These are phyloP conservation scores for Tadarida brasiliensis DNA, from an alignment of 2,797 vertebrate species.

Conservation along the genomic window DNA sequence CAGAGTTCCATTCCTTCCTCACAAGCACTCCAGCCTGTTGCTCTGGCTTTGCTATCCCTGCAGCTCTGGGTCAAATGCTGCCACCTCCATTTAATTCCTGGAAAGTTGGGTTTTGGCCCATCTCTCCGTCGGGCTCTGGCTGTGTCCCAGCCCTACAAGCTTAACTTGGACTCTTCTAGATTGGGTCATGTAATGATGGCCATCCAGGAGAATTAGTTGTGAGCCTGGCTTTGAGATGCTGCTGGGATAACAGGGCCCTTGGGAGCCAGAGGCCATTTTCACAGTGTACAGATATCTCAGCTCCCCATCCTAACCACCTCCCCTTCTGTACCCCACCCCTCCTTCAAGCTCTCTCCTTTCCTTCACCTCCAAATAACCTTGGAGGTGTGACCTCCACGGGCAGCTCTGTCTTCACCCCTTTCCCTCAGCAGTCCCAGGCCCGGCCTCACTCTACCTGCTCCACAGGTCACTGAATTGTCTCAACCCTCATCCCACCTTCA, in stretches of 20 bases:
- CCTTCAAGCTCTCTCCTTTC: background rate
- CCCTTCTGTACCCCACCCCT: too few species aligned
- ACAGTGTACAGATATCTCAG: background rate
- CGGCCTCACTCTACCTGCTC: background rate
- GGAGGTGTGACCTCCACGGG: background rate
- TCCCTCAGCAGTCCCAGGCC: background rate
- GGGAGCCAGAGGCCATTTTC: background rate
- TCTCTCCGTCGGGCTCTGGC: background rate
- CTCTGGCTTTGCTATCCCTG: background rate
- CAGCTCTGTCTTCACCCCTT: background rate
- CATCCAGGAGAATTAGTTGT: background rate
- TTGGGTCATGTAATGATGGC: background rate
- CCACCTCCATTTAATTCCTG: background rate
- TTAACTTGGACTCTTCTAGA: background rate
- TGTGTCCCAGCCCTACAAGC: background rate
- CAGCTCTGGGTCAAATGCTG: background rate
- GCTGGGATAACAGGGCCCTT: background rate
- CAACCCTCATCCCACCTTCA: background rate
- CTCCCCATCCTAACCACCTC: background rate
- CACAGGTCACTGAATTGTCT: background rate
- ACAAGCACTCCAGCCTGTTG: background rate
- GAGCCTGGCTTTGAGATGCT: background rate
- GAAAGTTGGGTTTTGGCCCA: background rate
- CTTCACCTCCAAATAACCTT: background rate
- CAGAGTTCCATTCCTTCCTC: background rate